Base-by-base conservation (phyloP, 2,797 vertebrate species). In the Lithobates sylvaticus region DNA sequence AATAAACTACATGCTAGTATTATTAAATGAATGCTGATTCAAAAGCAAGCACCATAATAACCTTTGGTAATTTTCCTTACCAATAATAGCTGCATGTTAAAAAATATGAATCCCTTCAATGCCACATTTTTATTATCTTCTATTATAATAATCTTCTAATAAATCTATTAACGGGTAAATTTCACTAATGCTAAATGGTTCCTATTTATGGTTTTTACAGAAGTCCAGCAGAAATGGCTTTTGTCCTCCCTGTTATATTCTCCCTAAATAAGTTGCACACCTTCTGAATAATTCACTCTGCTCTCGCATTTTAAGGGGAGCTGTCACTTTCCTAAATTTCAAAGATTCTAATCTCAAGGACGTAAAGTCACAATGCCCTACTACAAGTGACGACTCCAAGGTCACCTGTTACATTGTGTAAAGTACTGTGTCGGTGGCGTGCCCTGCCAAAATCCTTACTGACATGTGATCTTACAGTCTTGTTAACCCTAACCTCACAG, bases 221-320 rank as follows among this genome's bases (percentile, higher is more conserved):
- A 47, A 34, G 12, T 61, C 50, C 78, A 80, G 39, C 67, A 34
- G 26, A 15, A 79, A 34, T 32, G 5, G 4, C 1, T 44, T 23
- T 26, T 16, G 42, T 65, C 9, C 34, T 47, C 58, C 23, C 10
- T 44, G n/a, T 23, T 36, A 13, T 61, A 26, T 75, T 9, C 44
- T 27, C 12, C 32, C 13, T 32, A 42, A 42, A 2, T 10, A 29
- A 29, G 61, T 36, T 15, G 9, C 4, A 32, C 44, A 67, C 29
- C 47, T 70, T 61, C 47, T 86, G 50, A 81, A 76, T 86, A 76
- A 61, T 86, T 86, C 27, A 86, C 70, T 5, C 39, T 61, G 3
- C 16, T 70, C 32, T 21, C 21, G 26, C 8, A 26, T 29, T 29
- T 67, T 67, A 34, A 75, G 47, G 18, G 8, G 23, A 86, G 32